Conservation (phyloP, 64 coral and sea anemone species). For the Platygyra sinensis region DNA sequence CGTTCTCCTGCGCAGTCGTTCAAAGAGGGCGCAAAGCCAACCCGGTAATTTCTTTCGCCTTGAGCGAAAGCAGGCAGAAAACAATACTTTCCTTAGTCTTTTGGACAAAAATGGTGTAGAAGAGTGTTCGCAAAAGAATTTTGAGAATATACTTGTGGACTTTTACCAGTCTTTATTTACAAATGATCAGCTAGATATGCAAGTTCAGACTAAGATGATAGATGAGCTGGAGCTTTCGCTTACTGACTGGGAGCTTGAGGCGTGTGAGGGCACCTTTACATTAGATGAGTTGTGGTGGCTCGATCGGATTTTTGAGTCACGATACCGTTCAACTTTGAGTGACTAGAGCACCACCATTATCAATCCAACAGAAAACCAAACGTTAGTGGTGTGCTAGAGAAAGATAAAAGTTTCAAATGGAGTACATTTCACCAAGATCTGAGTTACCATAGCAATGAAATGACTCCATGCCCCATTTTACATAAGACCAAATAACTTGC, state of each 20-base stretch:
- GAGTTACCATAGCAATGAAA: no score
- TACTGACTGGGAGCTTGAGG: no score
- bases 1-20: background rate
- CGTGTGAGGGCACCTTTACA: background rate
- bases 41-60: background rate
- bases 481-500: no score
- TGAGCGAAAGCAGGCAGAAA: background rate
- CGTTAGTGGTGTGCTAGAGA: no score
- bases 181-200: background rate
- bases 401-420: no score
- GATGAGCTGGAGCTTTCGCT: background rate
- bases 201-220: background rate
- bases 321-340: no score
- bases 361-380: no score
- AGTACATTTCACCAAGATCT: no score
- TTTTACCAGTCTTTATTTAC: slow-evolving; percentile 21
- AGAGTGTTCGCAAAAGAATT: background rate
- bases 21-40: slow-evolving; percentile 34
- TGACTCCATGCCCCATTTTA: no score
- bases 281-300: no score
- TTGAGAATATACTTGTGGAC: background rate
- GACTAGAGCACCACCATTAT: no score
- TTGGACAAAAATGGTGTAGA: background rate
- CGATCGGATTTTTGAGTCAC: no score
- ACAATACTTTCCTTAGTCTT: background rate